Evolutionary conservation across 37 sponge, comb jelly and placozoan genomes (phyloP).

Genomic region (Dysidea cf. avara): DNA sequence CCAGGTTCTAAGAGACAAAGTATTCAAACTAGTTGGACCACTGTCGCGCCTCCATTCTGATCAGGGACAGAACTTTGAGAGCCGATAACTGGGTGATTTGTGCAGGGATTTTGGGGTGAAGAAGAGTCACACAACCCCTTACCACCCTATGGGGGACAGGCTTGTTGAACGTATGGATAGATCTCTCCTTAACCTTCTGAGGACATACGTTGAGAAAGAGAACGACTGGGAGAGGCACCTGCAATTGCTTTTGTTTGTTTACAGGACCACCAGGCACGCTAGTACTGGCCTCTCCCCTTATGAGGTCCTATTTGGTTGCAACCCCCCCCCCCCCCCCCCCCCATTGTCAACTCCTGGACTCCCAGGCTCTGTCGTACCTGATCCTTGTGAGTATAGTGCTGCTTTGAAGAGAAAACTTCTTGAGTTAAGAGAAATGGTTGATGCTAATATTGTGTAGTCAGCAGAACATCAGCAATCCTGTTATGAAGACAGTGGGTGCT

Average conservation of each 20-base stretch:
- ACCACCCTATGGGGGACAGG: no score
- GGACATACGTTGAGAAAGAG: neutral
- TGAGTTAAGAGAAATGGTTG: neutral
- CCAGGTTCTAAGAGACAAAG: neutral
- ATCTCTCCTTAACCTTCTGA: slow-evolving; percentile 6
- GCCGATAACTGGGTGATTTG: neutral
- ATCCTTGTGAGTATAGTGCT: neutral
- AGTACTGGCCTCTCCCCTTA: neutral
- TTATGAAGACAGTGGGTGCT: neutral
- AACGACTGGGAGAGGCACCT: no score
- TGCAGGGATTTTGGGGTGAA: neutral
- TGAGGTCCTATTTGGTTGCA: no score
- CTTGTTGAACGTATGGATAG: no score
- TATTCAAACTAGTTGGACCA: neutral
- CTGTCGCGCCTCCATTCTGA: neutral
- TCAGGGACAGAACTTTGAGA: neutral
- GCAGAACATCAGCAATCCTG: neutral
- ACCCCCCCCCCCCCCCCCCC: no score
- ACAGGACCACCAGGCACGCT: slow-evolving; percentile 8
- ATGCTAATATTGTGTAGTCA: neutral
- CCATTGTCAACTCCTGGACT: no score
- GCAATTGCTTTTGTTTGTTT: slow-evolving; percentile 6
- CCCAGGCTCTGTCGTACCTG: neutral
- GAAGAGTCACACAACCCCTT: no score
- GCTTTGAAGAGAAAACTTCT: neutral